A percentile compares a stretch with the other conserved stretches of the same genome.
Conservation (phyloP, 1,140 invertebrate species). For the Linepithema humile region DNA sequence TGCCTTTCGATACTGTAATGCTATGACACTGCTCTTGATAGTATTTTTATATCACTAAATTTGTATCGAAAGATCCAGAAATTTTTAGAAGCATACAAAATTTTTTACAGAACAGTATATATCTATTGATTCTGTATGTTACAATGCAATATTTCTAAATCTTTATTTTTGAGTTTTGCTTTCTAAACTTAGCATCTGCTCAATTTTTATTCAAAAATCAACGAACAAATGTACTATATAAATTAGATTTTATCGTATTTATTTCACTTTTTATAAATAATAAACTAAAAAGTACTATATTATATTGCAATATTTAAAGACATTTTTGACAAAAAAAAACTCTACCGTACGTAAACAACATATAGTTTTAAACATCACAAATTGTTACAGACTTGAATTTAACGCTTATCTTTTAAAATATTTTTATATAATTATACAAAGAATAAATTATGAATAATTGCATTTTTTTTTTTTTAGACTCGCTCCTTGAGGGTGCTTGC, state of each 20-base stretch:
- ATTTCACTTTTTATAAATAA: background rate
- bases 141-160: background rate
- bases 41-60: background rate
- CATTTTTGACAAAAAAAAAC: background rate
- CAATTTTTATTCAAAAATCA: background rate
- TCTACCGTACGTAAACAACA: too few relatives aligned
- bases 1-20: background rate
- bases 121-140: background rate
- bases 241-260: background rate
- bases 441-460: constrained; percentile 18
- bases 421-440: background rate
- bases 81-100: background rate
- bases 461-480: constrained; percentile 28
- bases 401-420: background rate
- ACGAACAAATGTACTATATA: background rate
- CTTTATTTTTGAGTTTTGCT: background rate
- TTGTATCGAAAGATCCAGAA: background rate
- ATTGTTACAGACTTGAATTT: background rate
- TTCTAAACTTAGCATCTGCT: background rate
- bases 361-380: too few relatives aligned
- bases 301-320: background rate
- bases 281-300: too few relatives aligned
- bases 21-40: too few relatives aligned
- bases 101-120: background rate
- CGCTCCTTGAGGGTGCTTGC: constrained; percentile 37